Base-by-base conservation (phyloP, 1,140 invertebrate genomes). In the Antheraea mylitta region DNA sequence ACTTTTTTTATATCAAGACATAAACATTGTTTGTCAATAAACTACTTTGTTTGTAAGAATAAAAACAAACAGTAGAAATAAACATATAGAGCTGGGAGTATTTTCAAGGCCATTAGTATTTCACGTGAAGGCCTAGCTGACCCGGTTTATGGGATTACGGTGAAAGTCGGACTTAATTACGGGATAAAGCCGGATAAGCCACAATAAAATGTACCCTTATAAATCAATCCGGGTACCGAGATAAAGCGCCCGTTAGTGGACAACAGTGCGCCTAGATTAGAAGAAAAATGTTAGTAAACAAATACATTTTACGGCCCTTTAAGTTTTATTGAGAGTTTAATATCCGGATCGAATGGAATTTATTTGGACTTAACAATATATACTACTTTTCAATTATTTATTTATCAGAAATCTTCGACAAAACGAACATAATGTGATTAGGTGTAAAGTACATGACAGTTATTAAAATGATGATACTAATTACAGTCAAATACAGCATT, bases 161-260 rank as follows among this genome's bases (percentile, higher is more conserved):
- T 69, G 16, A 64, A 71, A 79, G 60, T 74, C 71, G 18, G 62
- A 75, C 71, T 74, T 79, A 79, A 77, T 79, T 79, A 77, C 73
- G 19, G 74, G 78, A 79, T 79, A 75, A 77, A 68, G 68, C 19
- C 16, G 64, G 71, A 70, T 77, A 75, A 79, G 75, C 75, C 71
- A 74, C 70, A 74, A 73, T 75, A 77, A 72, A 77, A 71, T 71
- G 70, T 63, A 72, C 70, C 75, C 64, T 68, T 75, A 74, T 75
- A 75, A 75, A 79, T 79, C 78, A 77, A 79, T 79, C 78, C 59
- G 53, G 37, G 48, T 9, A n/a, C 60, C 65, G 45, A 68, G 67
- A 73, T 74, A 77, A 75, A 77, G 71, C 22, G 42, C 53, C 65
- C 18, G 65, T 66, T 59, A 66, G 19, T 18, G 30, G 37, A n/a